These are phyloP conservation scores for Elephantulus edwardii DNA, from an alignment of 2,113 vertebrate genomes.

Conservation along the genomic window DNA sequence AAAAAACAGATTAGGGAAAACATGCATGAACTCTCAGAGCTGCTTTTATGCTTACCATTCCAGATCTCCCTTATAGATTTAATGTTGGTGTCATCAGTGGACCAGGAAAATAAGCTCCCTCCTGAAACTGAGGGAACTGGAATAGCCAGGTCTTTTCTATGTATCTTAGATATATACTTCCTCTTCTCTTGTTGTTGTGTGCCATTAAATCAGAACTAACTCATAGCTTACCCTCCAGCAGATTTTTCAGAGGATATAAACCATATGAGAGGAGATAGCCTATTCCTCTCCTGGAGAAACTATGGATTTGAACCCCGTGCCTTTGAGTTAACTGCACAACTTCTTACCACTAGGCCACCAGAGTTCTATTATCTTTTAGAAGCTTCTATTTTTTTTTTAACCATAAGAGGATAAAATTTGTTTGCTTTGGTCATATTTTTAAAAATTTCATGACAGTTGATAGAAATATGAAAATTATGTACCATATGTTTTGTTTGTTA, in stretches of 20 bases:
- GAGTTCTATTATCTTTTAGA: too few relatives aligned
- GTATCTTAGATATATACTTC: background rate
- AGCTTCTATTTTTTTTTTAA: too few relatives aligned
- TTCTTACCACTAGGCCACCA: too few relatives aligned
- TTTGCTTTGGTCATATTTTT: conserved; percentile 30
- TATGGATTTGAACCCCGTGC: too few relatives aligned
- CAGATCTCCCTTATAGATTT: background rate
- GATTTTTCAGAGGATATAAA: too few relatives aligned
- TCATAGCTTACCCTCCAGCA: too few relatives aligned
- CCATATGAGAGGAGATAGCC: too few relatives aligned
- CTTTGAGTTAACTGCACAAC: too few relatives aligned
- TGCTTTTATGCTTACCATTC: background rate
- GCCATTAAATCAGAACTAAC: too few relatives aligned
- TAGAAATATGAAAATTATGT: conserved; percentile 28
- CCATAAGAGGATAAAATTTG: background rate
- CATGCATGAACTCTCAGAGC: background rate
- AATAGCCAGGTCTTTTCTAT: background rate
- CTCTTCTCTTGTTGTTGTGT: too few relatives aligned
- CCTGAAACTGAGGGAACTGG: background rate
- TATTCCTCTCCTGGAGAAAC: too few relatives aligned
- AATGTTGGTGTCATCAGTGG: background rate
- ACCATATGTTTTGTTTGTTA: background rate
- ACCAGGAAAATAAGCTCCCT: rapidly evolving
- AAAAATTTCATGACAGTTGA: conserved; percentile 6
- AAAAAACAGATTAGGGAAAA: background rate